phyloP scores from a whole-genome alignment of 2,113 vertebrate genomes.

The Tringa solitaria region DNA sequence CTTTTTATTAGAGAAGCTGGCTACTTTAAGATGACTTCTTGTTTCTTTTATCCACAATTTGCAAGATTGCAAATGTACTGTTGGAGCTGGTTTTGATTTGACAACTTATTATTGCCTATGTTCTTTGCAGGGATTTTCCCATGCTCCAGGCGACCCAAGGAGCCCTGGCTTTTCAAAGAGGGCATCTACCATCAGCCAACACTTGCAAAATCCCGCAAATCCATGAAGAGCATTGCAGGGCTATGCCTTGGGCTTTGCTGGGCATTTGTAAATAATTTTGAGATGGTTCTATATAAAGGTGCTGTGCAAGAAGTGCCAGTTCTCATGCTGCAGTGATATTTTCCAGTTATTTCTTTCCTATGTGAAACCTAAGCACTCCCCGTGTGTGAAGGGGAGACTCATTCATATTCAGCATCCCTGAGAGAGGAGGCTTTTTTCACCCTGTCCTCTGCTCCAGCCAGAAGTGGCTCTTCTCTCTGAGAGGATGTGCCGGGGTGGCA shows the following conservation, averaged over 20 bases:
- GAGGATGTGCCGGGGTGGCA: fast-evolving
- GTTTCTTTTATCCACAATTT: background rate
- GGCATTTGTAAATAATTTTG: background rate
- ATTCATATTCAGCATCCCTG: background rate
- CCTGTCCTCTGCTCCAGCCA: background rate
- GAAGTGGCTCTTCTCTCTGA: background rate
- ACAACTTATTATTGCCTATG: background rate
- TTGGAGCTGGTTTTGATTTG: background rate
- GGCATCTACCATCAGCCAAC: background rate
- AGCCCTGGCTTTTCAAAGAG: background rate
- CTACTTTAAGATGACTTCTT: background rate
- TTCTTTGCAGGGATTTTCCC: background rate
- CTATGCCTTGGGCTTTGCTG: background rate
- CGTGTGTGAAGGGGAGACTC: fast-evolving
- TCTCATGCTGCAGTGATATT: background rate
- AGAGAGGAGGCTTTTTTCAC: background rate
- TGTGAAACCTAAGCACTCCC: background rate
- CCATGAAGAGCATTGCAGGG: background rate
- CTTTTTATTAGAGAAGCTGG: background rate
- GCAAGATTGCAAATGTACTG: background rate
- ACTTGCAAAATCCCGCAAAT: background rate
- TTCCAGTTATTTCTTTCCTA: background rate
- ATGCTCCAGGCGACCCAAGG: background rate
- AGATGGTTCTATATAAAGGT: background rate
- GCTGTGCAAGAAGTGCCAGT: background rate